Percentiles rank a stretch among this genome's conserved stretches.
Evolutionary conservation across 2,888 invertebrate genomes (phyloP).

Genomic region (Drosophila fungiperda): DNA sequence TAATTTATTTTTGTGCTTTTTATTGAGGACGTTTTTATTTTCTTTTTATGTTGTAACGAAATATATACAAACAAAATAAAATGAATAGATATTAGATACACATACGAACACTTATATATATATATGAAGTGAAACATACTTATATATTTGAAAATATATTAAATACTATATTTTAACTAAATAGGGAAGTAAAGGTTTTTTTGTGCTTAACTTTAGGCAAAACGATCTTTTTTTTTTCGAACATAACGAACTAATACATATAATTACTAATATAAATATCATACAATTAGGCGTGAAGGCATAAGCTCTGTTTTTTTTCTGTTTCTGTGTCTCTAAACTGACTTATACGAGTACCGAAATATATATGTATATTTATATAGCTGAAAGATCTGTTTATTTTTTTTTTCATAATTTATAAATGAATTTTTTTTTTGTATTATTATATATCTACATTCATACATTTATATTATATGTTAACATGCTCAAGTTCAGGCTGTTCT

Average conservation of each 20-base stretch:
- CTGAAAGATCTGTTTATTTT: conserved; percentile 70
- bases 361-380: conserved; percentile 62
- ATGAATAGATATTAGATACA: conserved; percentile 28
- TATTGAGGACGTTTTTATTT: conserved; percentile 52
- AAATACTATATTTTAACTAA: conserved; percentile 42
- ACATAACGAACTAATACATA: conserved; percentile 49
- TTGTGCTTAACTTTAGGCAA: conserved; percentile 65
- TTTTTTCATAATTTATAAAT: conserved; percentile 76
- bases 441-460: conserved; percentile 26
- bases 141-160: conserved; percentile 35
- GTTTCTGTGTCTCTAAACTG: conserved; percentile 67
- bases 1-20: conserved; percentile 67
- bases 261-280: conserved; percentile 32
- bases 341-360: conserved; percentile 52
- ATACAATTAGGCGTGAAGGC: conserved; percentile 54
- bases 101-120: conserved; percentile 8
- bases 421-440: conserved; percentile 57
- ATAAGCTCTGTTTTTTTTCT: conserved; percentile 71
- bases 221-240: conserved; percentile 59
- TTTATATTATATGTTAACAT: conserved; percentile 30
- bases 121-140: conserved; percentile 20
- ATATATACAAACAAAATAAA: conserved; percentile 8
- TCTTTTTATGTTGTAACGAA: conserved; percentile 45
- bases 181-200: conserved; percentile 45
- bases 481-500: conserved; percentile 67